Conservation (phyloP, 2,888 invertebrate species). For the Aspidiotus destructor region DNA sequence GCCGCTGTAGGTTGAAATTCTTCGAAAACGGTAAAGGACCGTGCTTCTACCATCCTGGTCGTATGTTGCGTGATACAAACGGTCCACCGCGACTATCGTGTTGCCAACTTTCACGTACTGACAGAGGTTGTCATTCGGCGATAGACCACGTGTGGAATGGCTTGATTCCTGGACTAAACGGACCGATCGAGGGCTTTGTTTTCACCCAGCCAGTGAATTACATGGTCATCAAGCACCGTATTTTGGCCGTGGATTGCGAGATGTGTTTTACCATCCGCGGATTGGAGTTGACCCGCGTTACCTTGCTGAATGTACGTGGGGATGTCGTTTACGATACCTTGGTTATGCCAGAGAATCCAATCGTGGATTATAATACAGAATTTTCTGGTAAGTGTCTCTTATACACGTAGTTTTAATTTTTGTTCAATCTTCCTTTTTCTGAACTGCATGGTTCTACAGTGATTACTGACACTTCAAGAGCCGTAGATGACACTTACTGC, state of each 20-base stretch:
- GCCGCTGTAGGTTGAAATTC: neutral
- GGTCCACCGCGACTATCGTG: constrained; percentile 48
- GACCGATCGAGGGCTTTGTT: constrained; percentile 59
- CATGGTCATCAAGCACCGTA: constrained; percentile 46
- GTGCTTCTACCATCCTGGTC: constrained; percentile 81
- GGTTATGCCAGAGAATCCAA: constrained; percentile 68
- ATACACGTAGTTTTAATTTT: too few relatives aligned
- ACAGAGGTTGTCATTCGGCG: constrained; percentile 56
- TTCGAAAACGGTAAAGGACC: neutral
- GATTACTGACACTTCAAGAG: too few relatives aligned
- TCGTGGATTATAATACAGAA: constrained; percentile 89
- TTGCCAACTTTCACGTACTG: constrained; percentile 48
- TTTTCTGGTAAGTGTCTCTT: constrained; percentile 52
- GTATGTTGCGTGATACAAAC: constrained; percentile 52
- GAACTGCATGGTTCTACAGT: too few relatives aligned
- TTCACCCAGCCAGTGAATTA: constrained; percentile 44
- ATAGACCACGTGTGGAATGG: constrained; percentile 71
- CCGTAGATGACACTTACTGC: too few relatives aligned
- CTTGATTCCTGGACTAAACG: constrained; percentile 58
- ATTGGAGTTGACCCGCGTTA: constrained; percentile 76
- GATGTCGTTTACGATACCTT: constrained; percentile 69
- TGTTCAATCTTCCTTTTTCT: too few relatives aligned
- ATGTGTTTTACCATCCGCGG: constrained; percentile 89
- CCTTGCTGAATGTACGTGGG: constrained; percentile 66
- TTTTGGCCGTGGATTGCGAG: constrained; percentile 85